Evolutionary conservation across 2,113 vertebrate species (phyloP).

Genomic region (Rhea americana): DNA sequence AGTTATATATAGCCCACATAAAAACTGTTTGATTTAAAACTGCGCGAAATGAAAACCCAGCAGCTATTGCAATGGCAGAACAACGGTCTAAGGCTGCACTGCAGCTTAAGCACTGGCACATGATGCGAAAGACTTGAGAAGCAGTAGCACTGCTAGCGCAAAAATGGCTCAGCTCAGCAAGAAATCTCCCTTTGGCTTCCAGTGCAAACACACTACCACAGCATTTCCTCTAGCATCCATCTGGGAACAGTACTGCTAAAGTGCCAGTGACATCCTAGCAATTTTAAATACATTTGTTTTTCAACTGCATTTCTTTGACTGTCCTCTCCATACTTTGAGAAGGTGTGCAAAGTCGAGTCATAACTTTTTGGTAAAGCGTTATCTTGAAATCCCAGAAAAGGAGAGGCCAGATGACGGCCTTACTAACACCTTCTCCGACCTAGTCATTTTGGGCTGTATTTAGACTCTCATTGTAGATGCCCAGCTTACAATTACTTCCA

Average conservation of each 20-base stretch:
- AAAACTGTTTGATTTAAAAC: background rate
- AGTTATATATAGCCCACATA: background rate
- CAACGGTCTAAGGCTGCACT: background rate
- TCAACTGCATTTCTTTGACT: background rate
- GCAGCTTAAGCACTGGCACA: background rate
- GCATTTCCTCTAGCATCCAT: background rate
- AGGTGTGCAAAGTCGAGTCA: background rate
- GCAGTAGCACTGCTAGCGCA: background rate
- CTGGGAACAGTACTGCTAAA: background rate
- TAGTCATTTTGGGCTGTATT: background rate
- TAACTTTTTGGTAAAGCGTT: background rate
- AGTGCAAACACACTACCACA: fast-evolving
- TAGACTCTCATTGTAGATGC: background rate
- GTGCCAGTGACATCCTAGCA: fast-evolving
- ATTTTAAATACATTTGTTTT: background rate
- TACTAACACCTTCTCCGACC: background rate
- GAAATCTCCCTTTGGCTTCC: background rate
- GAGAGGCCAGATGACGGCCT: too few relatives aligned
- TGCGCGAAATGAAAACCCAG: background rate
- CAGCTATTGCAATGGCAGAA: background rate
- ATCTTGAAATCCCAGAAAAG: background rate
- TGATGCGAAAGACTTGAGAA: background rate
- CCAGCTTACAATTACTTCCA: background rate
- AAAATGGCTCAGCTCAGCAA: background rate
- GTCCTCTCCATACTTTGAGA: background rate